Conservation (phyloP, 2,888 invertebrate species). For the Lasioglossum marginatum region DNA sequence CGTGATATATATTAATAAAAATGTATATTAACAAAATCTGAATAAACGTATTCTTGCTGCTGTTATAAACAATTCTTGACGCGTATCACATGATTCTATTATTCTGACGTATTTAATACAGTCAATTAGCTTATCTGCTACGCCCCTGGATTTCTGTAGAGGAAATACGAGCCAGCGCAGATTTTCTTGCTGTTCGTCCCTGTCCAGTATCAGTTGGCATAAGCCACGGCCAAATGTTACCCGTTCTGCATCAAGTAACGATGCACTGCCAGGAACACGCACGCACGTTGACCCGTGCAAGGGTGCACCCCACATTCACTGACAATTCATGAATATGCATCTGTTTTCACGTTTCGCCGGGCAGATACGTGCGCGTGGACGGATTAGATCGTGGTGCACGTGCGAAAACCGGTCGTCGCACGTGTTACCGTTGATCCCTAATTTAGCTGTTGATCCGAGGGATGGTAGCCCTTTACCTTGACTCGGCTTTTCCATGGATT, state of each 20-base stretch:
- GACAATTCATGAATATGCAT: slow-evolving; percentile 78
- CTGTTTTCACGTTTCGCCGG: slow-evolving; percentile 71
- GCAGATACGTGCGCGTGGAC: slow-evolving; percentile 40
- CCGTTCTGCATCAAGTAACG: slow-evolving; percentile 49
- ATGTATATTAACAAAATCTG: no score
- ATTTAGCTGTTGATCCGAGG: slow-evolving; percentile 43
- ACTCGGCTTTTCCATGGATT: not conserved
- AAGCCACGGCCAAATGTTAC: slow-evolving; percentile 61
- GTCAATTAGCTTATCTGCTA: not conserved
- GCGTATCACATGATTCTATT: not conserved
- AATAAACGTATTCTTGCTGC: no score
- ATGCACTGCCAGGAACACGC: slow-evolving; percentile 62
- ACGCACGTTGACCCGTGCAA: slow-evolving; percentile 23
- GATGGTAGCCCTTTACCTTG: slow-evolving; percentile 1
- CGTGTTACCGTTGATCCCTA: slow-evolving; percentile 52
- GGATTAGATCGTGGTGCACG: slow-evolving; percentile 54
- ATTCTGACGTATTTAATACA: not conserved
- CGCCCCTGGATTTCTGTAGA: slow-evolving; percentile 24
- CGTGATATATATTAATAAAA: no score
- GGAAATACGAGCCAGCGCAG: slow-evolving; percentile 37
- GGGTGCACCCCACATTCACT: slow-evolving; percentile 42
- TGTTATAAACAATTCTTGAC: no score
- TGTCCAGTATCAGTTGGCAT: slow-evolving; percentile 69
- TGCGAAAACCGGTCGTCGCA: slow-evolving; percentile 64
- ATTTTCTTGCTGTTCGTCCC: slow-evolving; percentile 39